These are phyloP conservation scores for Diorhabda sublineata DNA, from an alignment of 1,140 invertebrate genomes.

Conservation along the genomic window DNA sequence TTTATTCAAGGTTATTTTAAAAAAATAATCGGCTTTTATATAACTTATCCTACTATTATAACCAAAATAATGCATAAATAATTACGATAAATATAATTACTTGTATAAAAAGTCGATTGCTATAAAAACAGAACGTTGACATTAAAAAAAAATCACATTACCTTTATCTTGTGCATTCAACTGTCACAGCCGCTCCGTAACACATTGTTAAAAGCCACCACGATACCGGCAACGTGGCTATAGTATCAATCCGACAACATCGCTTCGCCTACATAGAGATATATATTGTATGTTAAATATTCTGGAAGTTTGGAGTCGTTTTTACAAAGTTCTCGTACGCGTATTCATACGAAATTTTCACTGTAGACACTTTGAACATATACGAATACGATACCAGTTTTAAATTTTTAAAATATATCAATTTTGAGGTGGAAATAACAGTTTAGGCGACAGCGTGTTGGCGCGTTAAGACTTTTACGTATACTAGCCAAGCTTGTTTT, in stretches of 20 bases:
- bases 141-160: conserved; percentile 41
- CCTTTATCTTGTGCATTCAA: conserved; percentile 41
- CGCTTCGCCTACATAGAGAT: conserved; percentile 45
- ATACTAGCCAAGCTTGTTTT: conserved; percentile 36
- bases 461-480: conserved; percentile 33
- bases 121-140: conserved; percentile 34
- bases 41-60: not conserved
- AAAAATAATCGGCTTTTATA: not conserved
- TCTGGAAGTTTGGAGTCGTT: conserved; percentile 30
- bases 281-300: conserved; percentile 43
- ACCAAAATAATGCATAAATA: not conserved
- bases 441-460: conserved; percentile 31
- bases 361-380: conserved; percentile 14
- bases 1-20: not conserved
- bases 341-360: conserved; percentile 37
- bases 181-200: conserved; percentile 36
- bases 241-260: conserved; percentile 32
- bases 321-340: conserved; percentile 27
- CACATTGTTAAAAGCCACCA: conserved; percentile 38
- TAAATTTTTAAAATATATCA: conserved; percentile 22
- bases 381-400: conserved; percentile 28
- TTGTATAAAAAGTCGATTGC: not conserved
- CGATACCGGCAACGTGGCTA: conserved; percentile 31
- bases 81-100: not conserved
- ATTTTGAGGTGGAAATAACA: conserved; percentile 26